These are phyloP conservation scores for Thalassophryne amazonica DNA, from an alignment of 2,797 vertebrate genomes.

Conservation along the genomic window DNA sequence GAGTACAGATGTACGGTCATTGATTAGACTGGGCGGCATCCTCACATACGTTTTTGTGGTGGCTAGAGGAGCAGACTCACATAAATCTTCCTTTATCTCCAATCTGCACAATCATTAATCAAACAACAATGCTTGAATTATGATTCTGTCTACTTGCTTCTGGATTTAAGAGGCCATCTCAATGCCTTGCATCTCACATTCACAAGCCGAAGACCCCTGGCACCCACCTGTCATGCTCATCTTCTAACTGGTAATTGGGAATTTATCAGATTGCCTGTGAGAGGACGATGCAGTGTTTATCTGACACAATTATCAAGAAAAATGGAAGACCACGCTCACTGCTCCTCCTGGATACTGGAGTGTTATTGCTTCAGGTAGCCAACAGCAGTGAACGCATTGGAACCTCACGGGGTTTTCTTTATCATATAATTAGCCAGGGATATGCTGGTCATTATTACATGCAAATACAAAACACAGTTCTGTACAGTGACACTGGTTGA, in stretches of 20 bases:
- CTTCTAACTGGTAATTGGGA: conserved; percentile 88
- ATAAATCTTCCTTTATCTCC: conserved; percentile 71
- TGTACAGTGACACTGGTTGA: conserved; percentile 35
- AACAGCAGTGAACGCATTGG: conserved; percentile 4
- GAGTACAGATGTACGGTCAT: conserved; percentile 39
- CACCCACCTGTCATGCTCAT: conserved; percentile 76
- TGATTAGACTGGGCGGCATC: conserved; percentile 48
- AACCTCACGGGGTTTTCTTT: conserved; percentile 17
- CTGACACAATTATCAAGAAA: conserved; percentile 91
- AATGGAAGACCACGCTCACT: conserved; percentile 72
- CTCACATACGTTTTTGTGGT: conserved; percentile 42
- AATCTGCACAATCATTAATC: conserved; percentile 72
- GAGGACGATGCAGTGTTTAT: conserved; percentile 82
- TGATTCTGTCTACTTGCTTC: conserved; percentile 40
- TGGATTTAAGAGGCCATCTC: conserved; percentile 47
- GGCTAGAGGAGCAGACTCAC: conserved; percentile 20
- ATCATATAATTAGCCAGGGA: conserved; percentile 23
- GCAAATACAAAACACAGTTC: conserved; percentile 56
- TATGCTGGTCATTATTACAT: conserved; percentile 43
- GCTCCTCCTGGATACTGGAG: conserved; percentile 65
- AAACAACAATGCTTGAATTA: conserved; percentile 74
- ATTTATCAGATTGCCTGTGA: conserved; percentile 93
- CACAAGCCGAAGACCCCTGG: conserved; percentile 51
- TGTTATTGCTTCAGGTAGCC: conserved; percentile 41
- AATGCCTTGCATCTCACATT: conserved; percentile 16